Evolutionary conservation across 2,888 invertebrate genomes (phyloP), one percentile per base, ranked within the genome.

Genomic region (Acronicta alni): DNA sequence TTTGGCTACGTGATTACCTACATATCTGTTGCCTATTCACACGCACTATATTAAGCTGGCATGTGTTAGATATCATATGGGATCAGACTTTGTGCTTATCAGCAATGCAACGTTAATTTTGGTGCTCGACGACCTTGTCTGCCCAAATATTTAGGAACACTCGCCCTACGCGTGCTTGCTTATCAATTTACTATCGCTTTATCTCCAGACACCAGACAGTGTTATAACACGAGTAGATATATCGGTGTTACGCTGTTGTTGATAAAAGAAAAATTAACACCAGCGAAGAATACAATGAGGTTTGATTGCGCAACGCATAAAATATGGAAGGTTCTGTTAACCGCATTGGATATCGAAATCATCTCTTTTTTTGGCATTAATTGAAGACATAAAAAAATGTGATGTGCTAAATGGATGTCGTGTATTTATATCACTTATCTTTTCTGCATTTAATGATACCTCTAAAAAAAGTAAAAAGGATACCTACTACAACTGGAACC

Each of bases 171-270:
- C 89, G 88, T 90, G 90, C 18, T 75, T 47, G 41, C 62, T 83
- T 87, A 87, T 87, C 84, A 66, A 52, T 59, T 75, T 56, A 66
- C 74, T 83, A 85, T 87, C 84, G 43, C 64, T 57, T 83, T 88
- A 89, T 87, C 86, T 85, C 81, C 88, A 87, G 89, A 89, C 89
- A 66, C 77, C 83, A 81, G 81, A 83, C 82, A 69, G 72, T 67
- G 69, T 74, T 75, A 73, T 70, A 70, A 75, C 61, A 69, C 56
- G 51, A 63, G 65, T 67, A 66, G 55, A 72, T 66, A 68, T 66
- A 75, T 72, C 67, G 70, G 55, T 75, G 71, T 74, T 73, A 66
- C 72, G 68, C 60, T 70, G 69, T 57, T 62, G 64, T 68, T 61
- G 67, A 70, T 69, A 77, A 74, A 61, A 56, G 46, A 68, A 58